Percentiles rank a stretch among this genome's conserved stretches.
Evolutionary conservation across 1,140 invertebrate genomes (phyloP).

Genomic region (Aricia agestis): DNA sequence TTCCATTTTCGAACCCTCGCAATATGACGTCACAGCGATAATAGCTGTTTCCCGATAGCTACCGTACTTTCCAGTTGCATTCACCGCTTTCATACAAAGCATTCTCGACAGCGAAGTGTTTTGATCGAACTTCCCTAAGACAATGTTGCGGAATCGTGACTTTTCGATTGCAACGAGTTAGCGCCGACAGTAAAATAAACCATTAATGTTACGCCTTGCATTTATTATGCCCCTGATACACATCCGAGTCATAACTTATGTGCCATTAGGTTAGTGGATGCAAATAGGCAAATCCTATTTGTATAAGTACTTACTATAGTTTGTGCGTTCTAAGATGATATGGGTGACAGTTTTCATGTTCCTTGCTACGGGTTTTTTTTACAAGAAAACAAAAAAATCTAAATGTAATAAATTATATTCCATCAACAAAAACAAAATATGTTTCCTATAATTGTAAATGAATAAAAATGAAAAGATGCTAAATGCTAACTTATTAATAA

Average conservation of each 20-base stretch:
- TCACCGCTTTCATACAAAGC: constrained; percentile 22
- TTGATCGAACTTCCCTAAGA: constrained; percentile 17
- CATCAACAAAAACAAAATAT: too few relatives aligned
- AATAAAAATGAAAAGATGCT: too few relatives aligned
- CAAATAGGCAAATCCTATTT: too few relatives aligned
- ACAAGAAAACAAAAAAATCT: too few relatives aligned
- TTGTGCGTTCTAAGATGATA: too few relatives aligned
- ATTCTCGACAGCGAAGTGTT: constrained; percentile 25
- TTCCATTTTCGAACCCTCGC: constrained; percentile 6
- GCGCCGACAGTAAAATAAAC: neutral
- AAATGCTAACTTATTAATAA: too few relatives aligned
- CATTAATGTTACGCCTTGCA: neutral
- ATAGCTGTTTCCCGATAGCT: constrained; percentile 26
- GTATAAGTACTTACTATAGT: too few relatives aligned
- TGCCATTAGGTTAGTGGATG: neutral
- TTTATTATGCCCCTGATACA: neutral
- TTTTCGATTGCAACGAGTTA: constrained; percentile 5
- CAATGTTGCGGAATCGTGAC: constrained; percentile 11
- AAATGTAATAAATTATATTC: too few relatives aligned
- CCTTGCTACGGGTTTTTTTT: too few relatives aligned
- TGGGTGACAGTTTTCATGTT: too few relatives aligned
- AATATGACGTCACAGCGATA: constrained; percentile 13
- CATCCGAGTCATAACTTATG: neutral
- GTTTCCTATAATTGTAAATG: too few relatives aligned
- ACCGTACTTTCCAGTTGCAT: constrained; percentile 26